A percentile compares a stretch with the other conserved stretches of the same genome.
These are phyloP conservation scores for Xestia c-nigrum DNA, from an alignment of 2,888 invertebrate species.

Conservation along the genomic window DNA sequence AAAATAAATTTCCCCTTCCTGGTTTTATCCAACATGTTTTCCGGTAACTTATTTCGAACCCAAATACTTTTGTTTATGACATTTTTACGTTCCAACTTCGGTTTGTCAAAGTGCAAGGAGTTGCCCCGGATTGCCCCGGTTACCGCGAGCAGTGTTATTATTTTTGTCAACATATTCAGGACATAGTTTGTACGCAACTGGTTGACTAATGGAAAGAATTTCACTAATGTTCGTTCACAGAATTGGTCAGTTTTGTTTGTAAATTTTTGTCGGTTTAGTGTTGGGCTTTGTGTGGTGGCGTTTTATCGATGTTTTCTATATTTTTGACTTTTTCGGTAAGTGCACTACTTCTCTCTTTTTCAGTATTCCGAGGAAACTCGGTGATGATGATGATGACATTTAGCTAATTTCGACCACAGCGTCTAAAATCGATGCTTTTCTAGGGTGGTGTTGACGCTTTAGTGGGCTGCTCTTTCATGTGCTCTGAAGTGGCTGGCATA, in stretches of 20 bases:
- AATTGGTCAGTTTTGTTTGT: conserved; percentile 68
- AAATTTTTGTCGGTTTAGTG: conserved; percentile 63
- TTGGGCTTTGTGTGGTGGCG: not conserved
- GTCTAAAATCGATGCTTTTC: too few relatives aligned
- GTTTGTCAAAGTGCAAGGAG: conserved; percentile 70
- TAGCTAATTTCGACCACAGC: too few relatives aligned
- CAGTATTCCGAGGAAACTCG: too few relatives aligned
- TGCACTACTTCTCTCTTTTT: too few relatives aligned
- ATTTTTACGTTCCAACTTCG: conserved; percentile 79
- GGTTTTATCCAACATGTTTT: conserved; percentile 63
- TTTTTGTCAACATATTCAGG: conserved; percentile 76
- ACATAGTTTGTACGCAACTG: conserved; percentile 58
- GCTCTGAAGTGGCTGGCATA: too few relatives aligned
- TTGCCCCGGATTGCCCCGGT: conserved; percentile 61
- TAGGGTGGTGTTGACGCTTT: too few relatives aligned
- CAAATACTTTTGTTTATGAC: conserved; percentile 83
- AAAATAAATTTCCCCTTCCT: conserved; percentile 77
- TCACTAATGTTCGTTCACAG: conserved; percentile 69
- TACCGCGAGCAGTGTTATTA: conserved; percentile 69
- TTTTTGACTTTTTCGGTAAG: not conserved
- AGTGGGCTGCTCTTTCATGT: too few relatives aligned
- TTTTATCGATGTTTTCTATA: conserved; percentile 64
- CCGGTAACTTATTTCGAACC: conserved; percentile 69
- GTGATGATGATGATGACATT: too few relatives aligned
- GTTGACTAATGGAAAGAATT: conserved; percentile 70